Conservation (phyloP, 2,113 vertebrate genomes). For the Galemys pyrenaicus region DNA sequence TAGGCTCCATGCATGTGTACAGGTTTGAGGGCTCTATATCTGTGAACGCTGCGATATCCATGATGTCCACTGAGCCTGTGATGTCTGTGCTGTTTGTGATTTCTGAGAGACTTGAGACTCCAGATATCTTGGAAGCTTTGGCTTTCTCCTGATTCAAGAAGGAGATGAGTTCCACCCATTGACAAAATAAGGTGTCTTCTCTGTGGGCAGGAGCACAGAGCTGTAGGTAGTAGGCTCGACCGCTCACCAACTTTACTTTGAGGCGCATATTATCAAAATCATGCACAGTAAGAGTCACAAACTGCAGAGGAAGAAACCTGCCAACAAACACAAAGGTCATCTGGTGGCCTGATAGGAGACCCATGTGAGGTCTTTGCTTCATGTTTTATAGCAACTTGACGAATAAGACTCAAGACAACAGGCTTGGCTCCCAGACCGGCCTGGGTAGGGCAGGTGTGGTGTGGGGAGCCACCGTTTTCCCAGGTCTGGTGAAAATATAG, state of each 20-base stretch:
- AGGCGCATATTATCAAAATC: constrained; percentile 69
- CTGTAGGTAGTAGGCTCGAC: constrained; percentile 81
- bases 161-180: constrained; percentile 78
- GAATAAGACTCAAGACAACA: background rate
- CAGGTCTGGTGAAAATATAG: background rate
- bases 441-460: background rate
- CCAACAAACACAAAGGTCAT: constrained; percentile 40
- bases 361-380: background rate
- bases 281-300: constrained; percentile 83
- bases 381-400: background rate
- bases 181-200: constrained; percentile 68
- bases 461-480: background rate
- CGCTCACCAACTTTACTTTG: constrained; percentile 79
- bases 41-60: background rate
- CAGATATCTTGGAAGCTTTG: constrained; percentile 40
- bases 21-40: background rate
- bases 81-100: constrained; percentile 57
- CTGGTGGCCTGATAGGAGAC: background rate
- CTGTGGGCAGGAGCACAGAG: constrained; percentile 71
- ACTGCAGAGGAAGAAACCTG: constrained; percentile 82
- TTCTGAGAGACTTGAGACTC: constrained; percentile 61
- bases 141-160: constrained; percentile 71
- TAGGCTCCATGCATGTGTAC: accelerated
- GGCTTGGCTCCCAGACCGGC: background rate
- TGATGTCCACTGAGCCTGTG: constrained; percentile 54